Conservation (phyloP, 1,140 invertebrate genomes). For the Trichogramma pretiosum region DNA sequence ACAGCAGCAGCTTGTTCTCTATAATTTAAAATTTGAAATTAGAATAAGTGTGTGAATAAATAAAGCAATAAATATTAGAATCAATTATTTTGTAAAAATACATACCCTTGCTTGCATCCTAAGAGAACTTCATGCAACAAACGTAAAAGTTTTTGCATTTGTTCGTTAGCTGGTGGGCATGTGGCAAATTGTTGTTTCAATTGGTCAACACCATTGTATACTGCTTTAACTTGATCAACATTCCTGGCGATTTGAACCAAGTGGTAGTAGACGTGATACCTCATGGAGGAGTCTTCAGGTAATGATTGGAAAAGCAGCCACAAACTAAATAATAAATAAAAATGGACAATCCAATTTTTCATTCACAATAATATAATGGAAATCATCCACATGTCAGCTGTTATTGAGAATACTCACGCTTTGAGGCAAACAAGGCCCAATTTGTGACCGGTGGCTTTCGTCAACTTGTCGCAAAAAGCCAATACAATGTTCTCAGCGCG, state of each 20-base stretch:
- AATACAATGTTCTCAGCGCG: slow-evolving; percentile 83
- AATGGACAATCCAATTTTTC: background rate
- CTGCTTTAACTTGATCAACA: slow-evolving; percentile 72
- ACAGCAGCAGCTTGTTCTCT: slow-evolving; percentile 89
- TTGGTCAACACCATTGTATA: slow-evolving; percentile 71
- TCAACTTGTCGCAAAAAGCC: slow-evolving; percentile 87
- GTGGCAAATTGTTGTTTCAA: slow-evolving; percentile 75
- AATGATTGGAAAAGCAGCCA: slow-evolving; percentile 87
- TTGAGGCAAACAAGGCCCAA: slow-evolving; percentile 72
- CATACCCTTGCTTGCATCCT: slow-evolving; percentile 59
- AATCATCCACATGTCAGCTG: background rate
- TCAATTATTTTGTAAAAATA: slow-evolving; percentile 6
- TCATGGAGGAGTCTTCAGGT: slow-evolving; percentile 69
- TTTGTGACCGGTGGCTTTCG: slow-evolving; percentile 80
- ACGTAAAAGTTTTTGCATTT: slow-evolving; percentile 86
- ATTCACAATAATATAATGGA: background rate
- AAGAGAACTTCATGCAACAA: slow-evolving; percentile 79
- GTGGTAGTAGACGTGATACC: slow-evolving; percentile 88
- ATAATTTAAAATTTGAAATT: slow-evolving; percentile 10
- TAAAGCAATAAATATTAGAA: too few species aligned
- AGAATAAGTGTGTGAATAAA: background rate
- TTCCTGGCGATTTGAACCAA: slow-evolving; percentile 80
- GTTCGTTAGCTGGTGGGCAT: slow-evolving; percentile 79
- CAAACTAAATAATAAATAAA: slow-evolving; percentile 47
- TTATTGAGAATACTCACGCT: slow-evolving; percentile 58